Conservation (phyloP, 2,797 vertebrate genomes). For the Xenopus petersii region DNA sequence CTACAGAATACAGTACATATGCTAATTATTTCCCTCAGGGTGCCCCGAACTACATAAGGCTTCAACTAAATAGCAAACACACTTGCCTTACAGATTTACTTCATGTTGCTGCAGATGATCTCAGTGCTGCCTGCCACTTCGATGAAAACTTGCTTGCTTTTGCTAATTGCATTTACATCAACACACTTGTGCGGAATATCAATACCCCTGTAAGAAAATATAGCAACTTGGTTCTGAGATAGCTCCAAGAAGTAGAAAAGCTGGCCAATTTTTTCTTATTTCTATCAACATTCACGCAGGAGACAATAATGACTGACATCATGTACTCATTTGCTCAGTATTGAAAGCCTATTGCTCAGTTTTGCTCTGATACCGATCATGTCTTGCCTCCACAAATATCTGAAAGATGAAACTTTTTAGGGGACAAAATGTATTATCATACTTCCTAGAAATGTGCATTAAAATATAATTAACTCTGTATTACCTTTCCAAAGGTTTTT, state of each 20-base stretch:
- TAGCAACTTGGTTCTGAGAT: background rate
- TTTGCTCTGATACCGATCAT: too few species aligned
- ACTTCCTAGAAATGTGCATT: too few species aligned
- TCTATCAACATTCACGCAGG: too few species aligned
- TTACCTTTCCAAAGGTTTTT: too few species aligned
- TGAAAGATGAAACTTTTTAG: too few species aligned
- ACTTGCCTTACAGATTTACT: slow-evolving; percentile 5
- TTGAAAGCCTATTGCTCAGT: too few species aligned
- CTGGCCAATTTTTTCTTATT: background rate
- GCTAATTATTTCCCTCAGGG: slow-evolving; percentile 3
- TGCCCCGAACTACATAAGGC: background rate
- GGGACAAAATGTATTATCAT: too few species aligned
- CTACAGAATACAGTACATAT: slow-evolving; percentile 4
- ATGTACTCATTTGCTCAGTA: too few species aligned
- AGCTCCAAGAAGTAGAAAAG: background rate
- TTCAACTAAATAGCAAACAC: slow-evolving; percentile 2
- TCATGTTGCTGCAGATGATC: slow-evolving; percentile 1
- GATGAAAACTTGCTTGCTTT: background rate
- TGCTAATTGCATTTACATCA: background rate
- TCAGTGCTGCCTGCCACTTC: slow-evolving; percentile 3
- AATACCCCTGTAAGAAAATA: slow-evolving; percentile 1
- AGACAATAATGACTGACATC: too few species aligned
- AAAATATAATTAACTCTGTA: too few species aligned
- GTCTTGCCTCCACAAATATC: too few species aligned
- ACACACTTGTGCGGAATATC: background rate